A percentile compares a stretch with the other conserved stretches of the same genome.
Conservation (phyloP, 1,140 invertebrate species). For the Trinorchestia longiramus region DNA sequence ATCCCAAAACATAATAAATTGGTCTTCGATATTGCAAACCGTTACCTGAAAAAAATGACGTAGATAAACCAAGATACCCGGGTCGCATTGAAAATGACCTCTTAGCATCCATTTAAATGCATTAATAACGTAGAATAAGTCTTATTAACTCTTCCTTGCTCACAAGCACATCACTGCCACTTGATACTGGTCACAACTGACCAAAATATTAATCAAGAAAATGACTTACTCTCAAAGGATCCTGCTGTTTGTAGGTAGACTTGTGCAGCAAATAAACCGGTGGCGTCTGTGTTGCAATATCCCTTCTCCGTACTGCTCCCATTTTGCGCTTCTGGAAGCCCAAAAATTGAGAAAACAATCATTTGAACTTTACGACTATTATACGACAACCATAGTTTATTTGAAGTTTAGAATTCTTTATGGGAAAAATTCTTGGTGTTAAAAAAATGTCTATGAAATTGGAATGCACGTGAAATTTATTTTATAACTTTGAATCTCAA, state of each 20-base stretch:
- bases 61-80: neutral
- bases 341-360: neutral
- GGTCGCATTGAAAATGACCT: neutral
- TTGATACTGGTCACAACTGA: neutral
- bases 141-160: no score
- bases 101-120: neutral
- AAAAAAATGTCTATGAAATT: no score
- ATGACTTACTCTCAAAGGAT: neutral
- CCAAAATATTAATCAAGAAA: neutral
- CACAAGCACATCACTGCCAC: neutral
- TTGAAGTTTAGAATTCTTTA: no score
- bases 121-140: no score
- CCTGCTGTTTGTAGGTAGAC: neutral
- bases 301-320: neutral
- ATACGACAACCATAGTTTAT: no score
- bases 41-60: neutral
- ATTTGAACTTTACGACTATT: no score
- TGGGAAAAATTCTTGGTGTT: no score
- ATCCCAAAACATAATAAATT: neutral
- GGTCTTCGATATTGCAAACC: neutral
- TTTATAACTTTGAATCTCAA: no score
- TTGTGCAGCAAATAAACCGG: conserved; percentile 28
- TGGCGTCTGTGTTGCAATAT: neutral
- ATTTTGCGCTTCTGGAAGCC: neutral
- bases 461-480: no score